Conservation (phyloP, 1,140 invertebrate species). For the Chymomyza costata region DNA sequence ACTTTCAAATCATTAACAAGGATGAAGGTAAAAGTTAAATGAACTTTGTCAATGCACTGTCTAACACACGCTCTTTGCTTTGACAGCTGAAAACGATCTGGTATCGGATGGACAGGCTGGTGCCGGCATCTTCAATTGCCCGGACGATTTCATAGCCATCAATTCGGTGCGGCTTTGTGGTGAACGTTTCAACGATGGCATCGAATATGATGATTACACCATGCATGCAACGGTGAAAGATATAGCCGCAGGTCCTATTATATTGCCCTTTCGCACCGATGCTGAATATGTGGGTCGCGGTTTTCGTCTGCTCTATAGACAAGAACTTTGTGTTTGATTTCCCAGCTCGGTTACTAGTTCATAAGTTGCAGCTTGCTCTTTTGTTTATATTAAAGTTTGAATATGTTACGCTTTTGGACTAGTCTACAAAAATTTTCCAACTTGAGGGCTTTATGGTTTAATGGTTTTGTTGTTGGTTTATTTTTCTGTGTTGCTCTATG, state of each 20-base stretch:
- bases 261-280: conserved; percentile 77
- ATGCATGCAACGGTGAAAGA: conserved; percentile 82
- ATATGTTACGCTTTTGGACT: conserved; percentile 44
- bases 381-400: conserved; percentile 40
- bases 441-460: background rate
- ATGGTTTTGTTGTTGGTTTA: too few relatives aligned
- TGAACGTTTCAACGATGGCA: conserved; percentile 83
- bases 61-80: background rate
- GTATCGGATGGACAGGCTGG: conserved; percentile 82
- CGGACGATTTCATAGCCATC: conserved; percentile 82
- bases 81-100: conserved; percentile 68
- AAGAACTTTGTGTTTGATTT: conserved; percentile 76
- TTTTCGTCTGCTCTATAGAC: conserved; percentile 77
- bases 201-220: conserved; percentile 78
- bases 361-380: conserved; percentile 10
- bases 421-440: too few relatives aligned
- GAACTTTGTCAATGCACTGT: background rate
- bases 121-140: conserved; percentile 83
- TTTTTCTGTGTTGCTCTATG: conserved; percentile 18
- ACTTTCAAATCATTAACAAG: conserved; percentile 81
- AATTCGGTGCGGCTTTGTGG: conserved; percentile 83
- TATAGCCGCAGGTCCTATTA: conserved; percentile 77
- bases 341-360: conserved; percentile 8
- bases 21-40: conserved; percentile 74
- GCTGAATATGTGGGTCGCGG: conserved; percentile 76